Conservation (phyloP, 2,888 invertebrate genomes). For the Drosophila monieri region DNA sequence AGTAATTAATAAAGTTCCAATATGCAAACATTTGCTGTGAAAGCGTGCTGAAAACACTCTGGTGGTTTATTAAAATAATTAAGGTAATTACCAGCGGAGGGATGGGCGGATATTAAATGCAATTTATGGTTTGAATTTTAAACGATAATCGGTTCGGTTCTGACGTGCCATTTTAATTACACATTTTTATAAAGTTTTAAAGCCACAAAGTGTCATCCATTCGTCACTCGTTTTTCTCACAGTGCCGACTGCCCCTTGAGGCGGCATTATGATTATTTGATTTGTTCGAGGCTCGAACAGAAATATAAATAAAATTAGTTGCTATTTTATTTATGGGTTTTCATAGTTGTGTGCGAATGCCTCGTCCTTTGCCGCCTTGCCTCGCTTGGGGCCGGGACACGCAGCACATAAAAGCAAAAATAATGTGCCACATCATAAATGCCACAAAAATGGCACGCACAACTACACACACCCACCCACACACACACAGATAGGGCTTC, state of each 20-base stretch:
- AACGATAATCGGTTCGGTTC: constrained; percentile 35
- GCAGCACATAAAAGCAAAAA: constrained; percentile 66
- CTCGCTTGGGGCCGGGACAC: constrained; percentile 33
- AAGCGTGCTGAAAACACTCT: constrained; percentile 44
- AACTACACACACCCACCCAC: constrained; percentile 15
- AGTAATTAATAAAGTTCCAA: constrained; percentile 72
- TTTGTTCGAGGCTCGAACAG: constrained; percentile 48
- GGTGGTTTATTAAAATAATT: constrained; percentile 78
- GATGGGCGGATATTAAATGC: constrained; percentile 49
- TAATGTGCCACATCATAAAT: constrained; percentile 78
- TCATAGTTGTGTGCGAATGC: constrained; percentile 31
- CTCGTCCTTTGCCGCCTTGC: constrained; percentile 11
- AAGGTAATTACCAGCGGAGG: constrained; percentile 69
- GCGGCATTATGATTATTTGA: constrained; percentile 68
- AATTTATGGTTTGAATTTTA: constrained; percentile 56
- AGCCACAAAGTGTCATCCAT: constrained; percentile 5
- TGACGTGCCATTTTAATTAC: constrained; percentile 21
- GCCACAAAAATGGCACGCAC: constrained; percentile 71
- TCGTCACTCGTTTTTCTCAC: not conserved
- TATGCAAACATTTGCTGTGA: constrained; percentile 64
- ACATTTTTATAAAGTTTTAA: constrained; percentile 23
- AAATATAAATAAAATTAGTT: constrained; percentile 80
- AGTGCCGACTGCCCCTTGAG: constrained; percentile 45
- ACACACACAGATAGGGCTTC: constrained; percentile 2
- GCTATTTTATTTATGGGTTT: constrained; percentile 75